phyloP scores from a whole-genome alignment of 2,888 invertebrate genomes.

The Stegophylla sp. region DNA sequence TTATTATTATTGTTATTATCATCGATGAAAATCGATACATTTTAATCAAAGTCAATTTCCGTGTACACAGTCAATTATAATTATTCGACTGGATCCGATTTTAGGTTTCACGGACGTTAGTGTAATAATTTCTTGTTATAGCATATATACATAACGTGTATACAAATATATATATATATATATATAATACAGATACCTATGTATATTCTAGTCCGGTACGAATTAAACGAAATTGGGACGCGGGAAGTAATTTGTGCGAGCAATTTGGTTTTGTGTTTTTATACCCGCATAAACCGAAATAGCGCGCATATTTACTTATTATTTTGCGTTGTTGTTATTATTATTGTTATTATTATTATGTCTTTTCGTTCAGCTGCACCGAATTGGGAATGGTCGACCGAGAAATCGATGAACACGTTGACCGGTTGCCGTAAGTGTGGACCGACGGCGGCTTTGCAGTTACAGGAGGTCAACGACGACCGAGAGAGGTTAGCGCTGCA shows the following conservation, averaged over 20 bases:
- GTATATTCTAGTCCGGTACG: not conserved
- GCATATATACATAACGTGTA: not conserved
- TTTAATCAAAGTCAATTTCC: conserved; percentile 20
- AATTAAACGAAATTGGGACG: conserved; percentile 37
- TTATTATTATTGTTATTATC: too few relatives aligned
- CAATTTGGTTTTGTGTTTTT: conserved; percentile 44
- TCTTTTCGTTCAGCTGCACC: conserved; percentile 54
- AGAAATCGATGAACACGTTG: conserved; percentile 60
- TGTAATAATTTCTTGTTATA: not conserved
- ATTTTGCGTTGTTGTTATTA: conserved; percentile 6
- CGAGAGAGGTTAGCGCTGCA: conserved; percentile 64
- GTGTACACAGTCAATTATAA: conserved; percentile 2
- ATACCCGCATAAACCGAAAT: not conserved
- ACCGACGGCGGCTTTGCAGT: conserved; percentile 54
- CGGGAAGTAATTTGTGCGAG: conserved; percentile 25
- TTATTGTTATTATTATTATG: not conserved
- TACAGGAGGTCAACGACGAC: conserved; percentile 59
- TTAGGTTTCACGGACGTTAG: conserved; percentile 50
- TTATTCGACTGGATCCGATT: conserved; percentile 27
- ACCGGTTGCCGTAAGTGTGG: conserved; percentile 60
- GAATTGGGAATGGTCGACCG: conserved; percentile 61
- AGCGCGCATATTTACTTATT: conserved; percentile 28
- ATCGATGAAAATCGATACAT: not conserved
- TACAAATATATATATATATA: too few relatives aligned
- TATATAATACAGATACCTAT: too few relatives aligned